phyloP scores from a whole-genome alignment of 2,797 vertebrate genomes.

The Natrix natrix region DNA sequence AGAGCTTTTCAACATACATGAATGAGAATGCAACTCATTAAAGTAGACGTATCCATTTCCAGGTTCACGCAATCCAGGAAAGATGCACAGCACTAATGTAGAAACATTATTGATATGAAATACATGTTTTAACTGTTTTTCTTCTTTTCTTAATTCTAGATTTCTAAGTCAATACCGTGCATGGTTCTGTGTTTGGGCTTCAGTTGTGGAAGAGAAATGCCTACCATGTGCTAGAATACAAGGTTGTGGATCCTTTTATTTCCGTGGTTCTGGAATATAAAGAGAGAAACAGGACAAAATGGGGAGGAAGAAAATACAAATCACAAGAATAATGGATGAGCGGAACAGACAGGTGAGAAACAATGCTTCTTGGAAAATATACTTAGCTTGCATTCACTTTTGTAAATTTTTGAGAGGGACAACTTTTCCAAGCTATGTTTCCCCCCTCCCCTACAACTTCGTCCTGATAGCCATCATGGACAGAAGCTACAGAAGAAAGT shows the following conservation, averaged over 20 bases:
- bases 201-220: constrained; percentile 65
- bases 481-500: neutral
- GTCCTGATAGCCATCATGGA: neutral
- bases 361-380: neutral
- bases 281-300: constrained; percentile 82
- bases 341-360: constrained; percentile 95
- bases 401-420: neutral
- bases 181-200: constrained; percentile 57
- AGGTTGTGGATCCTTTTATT: constrained; percentile 80
- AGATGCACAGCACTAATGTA: neutral
- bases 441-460: neutral
- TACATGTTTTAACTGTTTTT: neutral
- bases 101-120: fast-evolving
- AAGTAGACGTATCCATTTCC: neutral
- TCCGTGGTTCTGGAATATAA: constrained; percentile 83
- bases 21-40: neutral
- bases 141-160: constrained; percentile 64
- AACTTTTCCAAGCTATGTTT: neutral
- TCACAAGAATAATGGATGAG: constrained; percentile 99
- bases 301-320: constrained; percentile 99
- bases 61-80: neutral
- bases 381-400: neutral
- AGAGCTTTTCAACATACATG: neutral
- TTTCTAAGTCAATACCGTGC: constrained; percentile 50
- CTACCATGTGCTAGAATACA: constrained; percentile 92